Evolutionary conservation across 2,888 invertebrate species (phyloP), one percentile per base, ranked within the genome.

Genomic region (Anarsia innoxiella): DNA sequence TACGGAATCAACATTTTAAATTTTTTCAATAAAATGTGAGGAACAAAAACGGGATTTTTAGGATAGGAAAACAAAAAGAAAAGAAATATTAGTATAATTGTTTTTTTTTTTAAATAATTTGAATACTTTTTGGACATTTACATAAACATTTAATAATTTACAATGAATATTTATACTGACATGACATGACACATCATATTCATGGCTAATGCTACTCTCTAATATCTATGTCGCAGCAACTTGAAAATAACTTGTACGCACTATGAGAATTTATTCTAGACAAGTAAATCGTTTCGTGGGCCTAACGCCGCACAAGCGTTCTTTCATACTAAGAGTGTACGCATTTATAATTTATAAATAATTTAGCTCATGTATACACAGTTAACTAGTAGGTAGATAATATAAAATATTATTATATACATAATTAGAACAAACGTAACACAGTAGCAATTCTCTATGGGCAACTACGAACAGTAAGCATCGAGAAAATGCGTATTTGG

Each of bases 111-210:
- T 83, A 84, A 84, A 83, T 83, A 84, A 83, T 83, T 83, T 84
- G 80, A 84, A 84, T 84, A 84, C 84, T 84, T 83, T 83, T 83
- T 83, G 84, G 83, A 83, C 82, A 83, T 84, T 83, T 84, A 84
- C 84, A 84, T 84, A 83, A 84, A 84, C 84, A 84, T 84, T 84
- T 84, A 84, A 83, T 84, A 84, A 84, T 84, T 82, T 84, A 84
- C 84, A 84, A 73, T 80, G 84, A 82, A 78, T 80, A 82, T 82
- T 83, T 83, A 83, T 83, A 83, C 67, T 77, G 80, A 83, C 79
- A 82, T 82, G 83, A 83, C 76, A 75, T 77, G 80, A 79, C 72
- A 78, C 74, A 73, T 83, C 79, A 78, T 83, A 76, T 73, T 73
- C 68, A 71, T 78, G 77, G 72, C 80, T 83, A 82, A 75, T 53